Percentiles rank a stretch among this genome's conserved stretches.
Evolutionary conservation across 2,888 invertebrate genomes (phyloP).

Genomic region (Acanthopleura granulata): DNA sequence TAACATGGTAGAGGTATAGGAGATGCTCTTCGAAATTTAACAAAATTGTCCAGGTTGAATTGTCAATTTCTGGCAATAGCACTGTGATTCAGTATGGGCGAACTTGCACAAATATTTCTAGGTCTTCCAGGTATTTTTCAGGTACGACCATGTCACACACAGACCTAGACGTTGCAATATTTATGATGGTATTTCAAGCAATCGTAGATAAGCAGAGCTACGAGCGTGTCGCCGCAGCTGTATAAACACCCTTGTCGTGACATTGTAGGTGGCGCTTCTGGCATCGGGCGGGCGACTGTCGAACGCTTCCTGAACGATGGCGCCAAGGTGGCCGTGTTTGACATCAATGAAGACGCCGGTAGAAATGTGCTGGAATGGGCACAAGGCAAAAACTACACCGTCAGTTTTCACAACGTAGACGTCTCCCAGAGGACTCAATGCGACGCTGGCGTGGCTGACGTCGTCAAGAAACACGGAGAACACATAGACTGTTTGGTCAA

Average conservation of each 20-base stretch:
- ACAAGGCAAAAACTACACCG: neutral
- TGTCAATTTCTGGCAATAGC: too few relatives aligned
- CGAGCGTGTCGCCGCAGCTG: too few relatives aligned
- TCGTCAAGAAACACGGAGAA: slow-evolving; percentile 11
- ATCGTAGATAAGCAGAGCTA: too few relatives aligned
- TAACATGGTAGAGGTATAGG: too few relatives aligned
- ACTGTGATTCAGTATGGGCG: too few relatives aligned
- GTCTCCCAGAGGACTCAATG: neutral
- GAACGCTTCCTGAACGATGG: slow-evolving; percentile 14
- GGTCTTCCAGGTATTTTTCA: too few relatives aligned
- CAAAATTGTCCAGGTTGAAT: too few relatives aligned
- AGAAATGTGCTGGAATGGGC: neutral
- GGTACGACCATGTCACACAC: too few relatives aligned
- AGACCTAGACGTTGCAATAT: too few relatives aligned
- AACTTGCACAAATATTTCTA: too few relatives aligned
- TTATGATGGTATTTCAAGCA: too few relatives aligned
- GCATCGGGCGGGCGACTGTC: neutral
- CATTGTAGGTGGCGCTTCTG: slow-evolving; percentile 7
- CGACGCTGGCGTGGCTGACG: neutral
- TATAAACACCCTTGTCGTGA: neutral
- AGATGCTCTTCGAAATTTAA: too few relatives aligned
- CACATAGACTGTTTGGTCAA: slow-evolving; percentile 23
- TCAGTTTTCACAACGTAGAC: neutral
- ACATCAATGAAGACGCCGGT: neutral
- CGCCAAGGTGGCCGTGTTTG: neutral